phyloP scores from a whole-genome alignment of 2,888 invertebrate genomes.

The Luperina testacea region DNA sequence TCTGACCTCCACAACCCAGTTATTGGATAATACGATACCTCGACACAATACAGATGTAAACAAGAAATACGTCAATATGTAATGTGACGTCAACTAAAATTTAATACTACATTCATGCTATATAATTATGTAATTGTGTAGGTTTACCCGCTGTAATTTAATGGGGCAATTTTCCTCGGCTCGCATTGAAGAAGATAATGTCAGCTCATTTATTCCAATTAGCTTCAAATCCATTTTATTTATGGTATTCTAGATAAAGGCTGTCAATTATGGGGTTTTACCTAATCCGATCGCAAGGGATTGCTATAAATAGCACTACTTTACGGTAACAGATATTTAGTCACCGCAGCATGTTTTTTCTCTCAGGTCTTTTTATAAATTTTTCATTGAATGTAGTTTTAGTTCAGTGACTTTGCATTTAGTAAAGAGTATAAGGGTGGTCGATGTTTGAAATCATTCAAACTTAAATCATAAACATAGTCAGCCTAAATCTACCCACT shows the following conservation, averaged over 20 bases:
- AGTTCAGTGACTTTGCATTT: background rate
- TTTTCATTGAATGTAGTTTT: background rate
- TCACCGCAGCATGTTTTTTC: background rate
- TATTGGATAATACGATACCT: background rate
- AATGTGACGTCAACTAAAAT: constrained; percentile 24
- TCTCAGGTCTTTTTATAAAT: background rate
- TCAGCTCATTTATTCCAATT: constrained; percentile 14
- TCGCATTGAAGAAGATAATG: constrained; percentile 12
- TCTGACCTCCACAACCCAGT: background rate
- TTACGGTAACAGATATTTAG: background rate
- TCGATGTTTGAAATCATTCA: background rate
- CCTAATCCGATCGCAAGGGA: background rate
- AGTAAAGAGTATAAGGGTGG: background rate
- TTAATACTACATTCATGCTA: constrained; percentile 28
- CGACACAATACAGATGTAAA: constrained; percentile 1
- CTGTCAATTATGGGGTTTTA: background rate
- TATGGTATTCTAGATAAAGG: background rate
- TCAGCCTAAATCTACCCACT: background rate
- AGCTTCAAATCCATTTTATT: constrained; percentile 21
- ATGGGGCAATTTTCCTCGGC: constrained; percentile 29
- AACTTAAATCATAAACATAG: background rate
- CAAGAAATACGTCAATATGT: constrained; percentile 17
- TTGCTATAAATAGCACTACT: background rate
- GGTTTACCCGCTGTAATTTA: constrained; percentile 2
- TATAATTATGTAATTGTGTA: constrained; percentile 30